These are phyloP conservation scores for Melanotaenia pygmaea DNA, from an alignment of 2,797 vertebrate species.

Conservation along the genomic window DNA sequence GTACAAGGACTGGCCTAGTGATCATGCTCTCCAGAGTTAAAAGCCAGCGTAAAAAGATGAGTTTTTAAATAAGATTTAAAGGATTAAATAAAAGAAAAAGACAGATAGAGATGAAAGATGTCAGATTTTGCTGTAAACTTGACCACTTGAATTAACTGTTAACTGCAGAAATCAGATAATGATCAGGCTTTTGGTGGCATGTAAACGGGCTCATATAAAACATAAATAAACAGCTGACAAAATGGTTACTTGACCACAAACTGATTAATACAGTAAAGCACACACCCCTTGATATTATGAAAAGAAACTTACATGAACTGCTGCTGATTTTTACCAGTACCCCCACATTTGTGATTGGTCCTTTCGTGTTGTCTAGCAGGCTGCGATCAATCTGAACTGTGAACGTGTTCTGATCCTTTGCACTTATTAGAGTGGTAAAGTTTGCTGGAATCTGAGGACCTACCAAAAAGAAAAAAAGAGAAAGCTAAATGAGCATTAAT, in stretches of 20 bases:
- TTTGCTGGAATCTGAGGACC: slow-evolving; percentile 43
- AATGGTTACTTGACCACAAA: background rate
- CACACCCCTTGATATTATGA: background rate
- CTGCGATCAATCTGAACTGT: slow-evolving; percentile 25
- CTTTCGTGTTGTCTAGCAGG: slow-evolving; percentile 51
- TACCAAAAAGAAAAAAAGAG: slow-evolving; percentile 31
- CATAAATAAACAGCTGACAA: background rate
- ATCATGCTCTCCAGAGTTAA: too few relatives aligned
- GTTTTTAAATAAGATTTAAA: too few relatives aligned
- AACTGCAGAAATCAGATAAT: too few relatives aligned
- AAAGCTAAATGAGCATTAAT: background rate
- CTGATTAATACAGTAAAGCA: background rate
- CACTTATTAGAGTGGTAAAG: rapidly evolving
- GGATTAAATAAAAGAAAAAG: too few relatives aligned
- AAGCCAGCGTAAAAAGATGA: too few relatives aligned
- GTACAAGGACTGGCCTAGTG: too few relatives aligned
- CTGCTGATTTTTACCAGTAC: slow-evolving; percentile 62
- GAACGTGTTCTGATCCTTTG: slow-evolving; percentile 28
- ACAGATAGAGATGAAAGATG: too few relatives aligned
- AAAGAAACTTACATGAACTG: slow-evolving; percentile 30
- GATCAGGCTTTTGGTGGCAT: background rate
- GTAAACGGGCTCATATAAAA: background rate
- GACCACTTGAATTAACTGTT: too few relatives aligned
- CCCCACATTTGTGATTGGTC: slow-evolving; percentile 68
- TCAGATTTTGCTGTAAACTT: too few relatives aligned